Base-by-base conservation (phyloP, 2,113 vertebrate species). In the Hippopotamus amphibius region DNA sequence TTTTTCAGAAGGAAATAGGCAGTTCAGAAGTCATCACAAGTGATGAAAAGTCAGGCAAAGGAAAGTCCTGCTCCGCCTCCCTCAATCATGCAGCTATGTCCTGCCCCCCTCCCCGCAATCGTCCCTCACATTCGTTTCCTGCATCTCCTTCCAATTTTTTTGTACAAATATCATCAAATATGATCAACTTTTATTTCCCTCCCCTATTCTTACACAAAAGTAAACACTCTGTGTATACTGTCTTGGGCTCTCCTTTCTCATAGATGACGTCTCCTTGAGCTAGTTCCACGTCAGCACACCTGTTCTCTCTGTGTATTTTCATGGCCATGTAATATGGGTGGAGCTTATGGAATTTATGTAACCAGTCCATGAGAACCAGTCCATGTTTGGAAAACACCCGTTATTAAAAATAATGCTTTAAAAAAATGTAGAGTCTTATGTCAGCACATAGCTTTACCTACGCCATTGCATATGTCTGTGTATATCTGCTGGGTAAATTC, bases 101-200 rank as follows among this genome's bases (percentile, higher is more conserved):
- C 41, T 6, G 0, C 0, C 0, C 3, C 26, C 21, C 55, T n/a
- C 43, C 21, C 12, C 1, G 0, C 71, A 28, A 28, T 7, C 16
- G 6, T 21, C 9, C 13, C 21, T 21, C 14, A 5, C 5, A 11
- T 7, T 55, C 7, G 21, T 48, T 63, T 53, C 53, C 7, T 10
- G 8, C 30, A 43, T n/a, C 11, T 83, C 46, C 68, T 81, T 74
- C 65, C 41, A 5, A 21, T 6, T 6, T n/a, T 9, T 33, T 21
- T n/a, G 12, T 22, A 15, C 8, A n/a, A 1, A 33, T 26, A 48
- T 3, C 14, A 69, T 24, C 92, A 79, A 26, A 17, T 48, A 21
- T 7, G 13, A 26, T 3, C 10, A 1, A 9, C 22, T 3, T n/a
- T 72, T 63, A 8, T 43, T 19, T 82, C 13, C 22, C 22, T 33